Percentiles rank a stretch among this genome's conserved stretches.
Conservation (phyloP, 2,888 invertebrate species). For the Nomada fucata region DNA sequence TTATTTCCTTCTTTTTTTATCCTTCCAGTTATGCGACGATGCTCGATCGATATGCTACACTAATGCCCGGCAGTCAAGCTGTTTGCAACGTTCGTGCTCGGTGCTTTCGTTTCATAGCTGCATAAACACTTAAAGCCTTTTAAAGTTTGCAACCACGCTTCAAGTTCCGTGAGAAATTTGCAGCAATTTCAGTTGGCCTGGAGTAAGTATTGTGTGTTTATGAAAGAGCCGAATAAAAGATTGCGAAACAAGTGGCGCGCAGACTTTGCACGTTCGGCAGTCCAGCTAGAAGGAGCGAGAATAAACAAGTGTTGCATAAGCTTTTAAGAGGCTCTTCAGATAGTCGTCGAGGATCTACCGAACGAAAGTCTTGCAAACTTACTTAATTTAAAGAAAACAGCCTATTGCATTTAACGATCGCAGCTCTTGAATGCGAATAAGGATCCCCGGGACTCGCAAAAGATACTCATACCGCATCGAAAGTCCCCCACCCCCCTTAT, state of each 20-base stretch:
- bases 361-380: conserved; percentile 15
- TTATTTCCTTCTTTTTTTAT: no score
- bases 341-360: background rate
- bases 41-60: background rate
- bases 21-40: no score
- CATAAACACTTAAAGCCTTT: background rate
- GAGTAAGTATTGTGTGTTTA: background rate
- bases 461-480: no score
- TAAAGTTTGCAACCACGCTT: background rate
- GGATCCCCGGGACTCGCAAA: no score
- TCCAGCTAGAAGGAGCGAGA: background rate
- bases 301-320: conserved; percentile 49
- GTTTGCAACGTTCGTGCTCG: background rate
- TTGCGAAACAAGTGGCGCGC: conserved; percentile 10
- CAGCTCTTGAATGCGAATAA: conserved; percentile 2
- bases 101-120: background rate
- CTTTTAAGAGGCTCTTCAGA: conserved; percentile 32
- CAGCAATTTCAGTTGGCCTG: conserved; percentile 3
- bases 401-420: background rate
- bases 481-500: no score
- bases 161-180: conserved; percentile 8
- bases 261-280: background rate
- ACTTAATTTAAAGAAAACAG: conserved; percentile 47
- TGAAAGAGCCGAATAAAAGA: conserved; percentile 8
- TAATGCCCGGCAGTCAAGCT: background rate